Conservation (phyloP, 1,140 invertebrate species). For the Drosophila littoralis region DNA sequence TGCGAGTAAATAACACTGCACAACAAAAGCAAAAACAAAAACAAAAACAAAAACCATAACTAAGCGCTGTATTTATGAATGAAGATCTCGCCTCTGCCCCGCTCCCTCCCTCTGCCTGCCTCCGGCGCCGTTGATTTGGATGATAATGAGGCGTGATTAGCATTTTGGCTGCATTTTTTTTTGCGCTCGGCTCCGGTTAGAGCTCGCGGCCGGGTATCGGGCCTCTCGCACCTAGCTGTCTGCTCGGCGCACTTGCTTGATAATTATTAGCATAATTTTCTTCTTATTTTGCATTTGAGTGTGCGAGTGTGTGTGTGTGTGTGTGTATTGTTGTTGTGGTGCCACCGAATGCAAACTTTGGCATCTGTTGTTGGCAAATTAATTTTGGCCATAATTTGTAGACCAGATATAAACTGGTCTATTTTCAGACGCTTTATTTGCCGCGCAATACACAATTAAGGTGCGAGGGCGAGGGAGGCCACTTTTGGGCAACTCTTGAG, state of each 20-base stretch:
- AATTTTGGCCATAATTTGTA: slow-evolving; percentile 68
- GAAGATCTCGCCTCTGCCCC: slow-evolving; percentile 56
- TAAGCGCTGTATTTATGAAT: slow-evolving; percentile 81
- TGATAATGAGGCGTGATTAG: slow-evolving; percentile 83
- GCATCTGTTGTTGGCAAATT: slow-evolving; percentile 68
- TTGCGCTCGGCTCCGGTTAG: slow-evolving; percentile 16
- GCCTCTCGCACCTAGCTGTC: slow-evolving; percentile 25
- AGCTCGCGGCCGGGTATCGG: slow-evolving; percentile 1
- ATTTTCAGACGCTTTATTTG: slow-evolving; percentile 62
- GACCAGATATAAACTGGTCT: slow-evolving; percentile 59
- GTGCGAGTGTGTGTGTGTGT: slow-evolving; percentile 16
- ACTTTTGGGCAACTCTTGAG: slow-evolving; percentile 1
- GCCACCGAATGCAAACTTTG: slow-evolving; percentile 16
- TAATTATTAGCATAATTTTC: slow-evolving; percentile 83
- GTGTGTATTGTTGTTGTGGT: slow-evolving; percentile 27
- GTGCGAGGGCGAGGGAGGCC: background rate
- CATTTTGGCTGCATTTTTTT: slow-evolving; percentile 73
- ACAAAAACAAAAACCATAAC: slow-evolving; percentile 57
- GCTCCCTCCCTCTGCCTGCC: slow-evolving; percentile 22
- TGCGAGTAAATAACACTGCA: slow-evolving; percentile 57
- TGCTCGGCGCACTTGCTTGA: slow-evolving; percentile 69
- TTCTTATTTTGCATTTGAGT: slow-evolving; percentile 73
- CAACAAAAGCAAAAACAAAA: slow-evolving; percentile 44
- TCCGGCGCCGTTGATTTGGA: slow-evolving; percentile 69
- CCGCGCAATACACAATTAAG: slow-evolving; percentile 53